Conservation (phyloP, 2,113 vertebrate genomes). For the Chauna torquata region DNA sequence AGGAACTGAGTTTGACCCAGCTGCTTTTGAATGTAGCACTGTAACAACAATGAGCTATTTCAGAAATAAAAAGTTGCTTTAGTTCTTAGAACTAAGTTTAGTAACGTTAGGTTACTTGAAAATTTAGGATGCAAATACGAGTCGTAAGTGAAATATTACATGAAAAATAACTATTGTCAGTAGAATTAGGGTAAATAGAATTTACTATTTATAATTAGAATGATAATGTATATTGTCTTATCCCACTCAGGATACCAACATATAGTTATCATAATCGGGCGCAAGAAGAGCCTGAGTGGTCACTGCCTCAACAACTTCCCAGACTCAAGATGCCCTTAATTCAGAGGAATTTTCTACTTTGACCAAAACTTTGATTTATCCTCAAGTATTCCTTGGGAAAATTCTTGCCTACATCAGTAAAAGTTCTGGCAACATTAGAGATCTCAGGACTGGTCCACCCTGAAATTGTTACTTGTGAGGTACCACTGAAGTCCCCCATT, state of each 20-base stretch:
- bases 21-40: neutral
- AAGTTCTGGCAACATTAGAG: neutral
- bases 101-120: neutral
- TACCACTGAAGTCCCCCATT: neutral
- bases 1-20: neutral
- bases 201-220: neutral
- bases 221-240: neutral
- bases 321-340: neutral
- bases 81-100: neutral
- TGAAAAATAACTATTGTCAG: neutral
- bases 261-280: neutral
- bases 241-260: neutral
- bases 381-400: neutral
- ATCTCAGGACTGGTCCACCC: neutral
- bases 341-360: neutral
- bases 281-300: neutral
- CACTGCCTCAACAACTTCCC: neutral
- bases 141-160: neutral
- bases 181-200: neutral
- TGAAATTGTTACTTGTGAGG: neutral
- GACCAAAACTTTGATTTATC: neutral
- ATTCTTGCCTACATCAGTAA: neutral
- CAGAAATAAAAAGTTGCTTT: neutral
- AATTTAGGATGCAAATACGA: neutral
- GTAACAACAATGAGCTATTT: neutral